Conservation (phyloP, 1,140 invertebrate species). For the Brachionus calyciflorus region DNA sequence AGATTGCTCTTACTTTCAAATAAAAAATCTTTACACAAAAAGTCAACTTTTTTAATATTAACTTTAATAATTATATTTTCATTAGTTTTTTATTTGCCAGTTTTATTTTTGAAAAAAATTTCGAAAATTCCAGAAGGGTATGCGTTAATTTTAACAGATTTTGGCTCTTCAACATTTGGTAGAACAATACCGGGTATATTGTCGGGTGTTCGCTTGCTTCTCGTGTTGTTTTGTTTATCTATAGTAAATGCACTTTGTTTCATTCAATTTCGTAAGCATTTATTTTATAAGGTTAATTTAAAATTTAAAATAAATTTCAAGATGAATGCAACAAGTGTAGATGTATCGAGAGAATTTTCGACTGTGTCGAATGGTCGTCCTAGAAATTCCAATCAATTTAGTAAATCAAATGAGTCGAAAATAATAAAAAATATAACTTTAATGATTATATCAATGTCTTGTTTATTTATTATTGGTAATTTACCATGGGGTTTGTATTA, state of each 20-base stretch:
- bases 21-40: slow-evolving; percentile 10
- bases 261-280: slow-evolving; percentile 20
- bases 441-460: slow-evolving; percentile 37
- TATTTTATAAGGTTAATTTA: slow-evolving; percentile 15
- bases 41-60: not conserved
- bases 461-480: slow-evolving; percentile 6
- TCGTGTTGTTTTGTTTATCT: not conserved
- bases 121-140: not conserved
- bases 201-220: not conserved
- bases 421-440: slow-evolving; percentile 16
- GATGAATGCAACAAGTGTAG: not conserved
- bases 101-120: slow-evolving; percentile 22
- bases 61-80: not conserved
- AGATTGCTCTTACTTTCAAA: not conserved
- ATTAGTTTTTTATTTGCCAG: not conserved
- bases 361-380: not conserved
- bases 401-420: not conserved
- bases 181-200: not conserved
- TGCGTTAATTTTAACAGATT: not conserved
- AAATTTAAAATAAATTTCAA: slow-evolving; percentile 18
- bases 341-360: slow-evolving; percentile 8
- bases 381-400: not conserved
- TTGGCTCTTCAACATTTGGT: not conserved
- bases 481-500: slow-evolving; percentile 33
- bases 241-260: slow-evolving; percentile 6